Evolutionary conservation across 2,113 vertebrate species (phyloP).

Genomic region (Steatornis caripensis): DNA sequence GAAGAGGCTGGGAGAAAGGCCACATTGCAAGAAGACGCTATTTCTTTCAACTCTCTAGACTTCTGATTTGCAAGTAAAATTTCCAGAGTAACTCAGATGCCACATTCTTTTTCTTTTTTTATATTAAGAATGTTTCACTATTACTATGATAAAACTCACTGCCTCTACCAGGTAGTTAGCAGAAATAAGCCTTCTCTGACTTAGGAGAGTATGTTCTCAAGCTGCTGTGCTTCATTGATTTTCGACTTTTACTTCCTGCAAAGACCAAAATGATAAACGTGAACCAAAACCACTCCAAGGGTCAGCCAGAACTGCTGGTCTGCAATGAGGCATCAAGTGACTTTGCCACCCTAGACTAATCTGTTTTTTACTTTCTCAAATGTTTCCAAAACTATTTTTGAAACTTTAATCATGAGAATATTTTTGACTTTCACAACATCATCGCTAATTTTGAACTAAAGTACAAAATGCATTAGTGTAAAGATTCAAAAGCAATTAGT

Average conservation of each 20-base stretch:
- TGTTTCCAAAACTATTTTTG: not conserved
- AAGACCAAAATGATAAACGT: not conserved
- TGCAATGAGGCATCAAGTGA: not conserved
- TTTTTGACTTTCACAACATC: not conserved
- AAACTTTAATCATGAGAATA: not conserved
- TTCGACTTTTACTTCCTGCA: not conserved
- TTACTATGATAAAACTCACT: not conserved
- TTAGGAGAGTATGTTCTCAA: not conserved
- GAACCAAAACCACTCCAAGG: not conserved
- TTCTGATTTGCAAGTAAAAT: constrained; percentile 57
- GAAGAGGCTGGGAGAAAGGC: constrained; percentile 27
- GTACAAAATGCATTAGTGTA: not conserved
- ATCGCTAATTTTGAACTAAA: not conserved
- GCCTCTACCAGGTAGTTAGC: not conserved
- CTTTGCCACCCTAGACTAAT: not conserved
- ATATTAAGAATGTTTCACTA: not conserved
- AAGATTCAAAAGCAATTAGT: not conserved
- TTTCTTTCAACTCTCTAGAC: constrained; percentile 21
- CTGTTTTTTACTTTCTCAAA: not conserved
- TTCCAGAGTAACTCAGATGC: not conserved
- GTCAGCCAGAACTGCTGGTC: not conserved
- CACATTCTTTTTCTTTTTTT: not conserved
- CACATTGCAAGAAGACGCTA: not conserved
- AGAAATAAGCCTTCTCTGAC: not conserved
- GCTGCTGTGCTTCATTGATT: not conserved